Percentiles rank a stretch among this genome's conserved stretches.
phyloP scores from a whole-genome alignment of 2,888 invertebrate species.

The Sclerodermus sp. region DNA sequence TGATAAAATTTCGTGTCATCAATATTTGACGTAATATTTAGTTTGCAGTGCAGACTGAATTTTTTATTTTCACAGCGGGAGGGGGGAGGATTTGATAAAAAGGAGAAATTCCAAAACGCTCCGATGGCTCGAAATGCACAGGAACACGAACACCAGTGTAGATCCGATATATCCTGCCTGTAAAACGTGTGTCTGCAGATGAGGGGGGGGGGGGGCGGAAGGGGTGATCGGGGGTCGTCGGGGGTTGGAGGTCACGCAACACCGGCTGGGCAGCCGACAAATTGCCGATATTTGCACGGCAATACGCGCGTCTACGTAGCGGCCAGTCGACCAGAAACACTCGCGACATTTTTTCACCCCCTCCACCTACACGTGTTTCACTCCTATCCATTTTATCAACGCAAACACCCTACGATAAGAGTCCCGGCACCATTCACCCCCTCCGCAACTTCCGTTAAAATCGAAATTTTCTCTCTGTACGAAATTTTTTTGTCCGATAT shows the following conservation, averaged over 20 bases:
- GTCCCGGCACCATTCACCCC: too few species aligned
- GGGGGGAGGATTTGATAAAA: too few species aligned
- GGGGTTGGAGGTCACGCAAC: neutral
- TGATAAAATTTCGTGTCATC: too few species aligned
- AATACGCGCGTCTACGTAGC: slow-evolving; percentile 1
- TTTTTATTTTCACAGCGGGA: too few species aligned
- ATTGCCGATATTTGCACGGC: slow-evolving; percentile 16
- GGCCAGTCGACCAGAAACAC: neutral
- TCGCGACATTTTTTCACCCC: neutral
- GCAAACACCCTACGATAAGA: too few species aligned
- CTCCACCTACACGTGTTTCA: neutral
- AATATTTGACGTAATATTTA: too few species aligned
- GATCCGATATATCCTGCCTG: slow-evolving; percentile 10
- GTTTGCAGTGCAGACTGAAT: too few species aligned
- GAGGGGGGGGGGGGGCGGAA: neutral
- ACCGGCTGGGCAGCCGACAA: slow-evolving; percentile 13
- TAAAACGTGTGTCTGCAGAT: slow-evolving; percentile 3
- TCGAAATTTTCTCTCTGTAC: too few species aligned
- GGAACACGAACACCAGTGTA: neutral
- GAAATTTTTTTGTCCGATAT: too few species aligned
- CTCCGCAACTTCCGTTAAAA: too few species aligned
- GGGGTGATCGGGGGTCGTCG: neutral
- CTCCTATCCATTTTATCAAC: neutral
- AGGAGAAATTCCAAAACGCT: slow-evolving; percentile 6
- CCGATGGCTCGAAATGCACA: slow-evolving; percentile 6